Percentiles rank a stretch among this genome's conserved stretches.
Evolutionary conservation across 92 coral and sea anemone species (phyloP).

Genomic region (Pocillopora meandrina): DNA sequence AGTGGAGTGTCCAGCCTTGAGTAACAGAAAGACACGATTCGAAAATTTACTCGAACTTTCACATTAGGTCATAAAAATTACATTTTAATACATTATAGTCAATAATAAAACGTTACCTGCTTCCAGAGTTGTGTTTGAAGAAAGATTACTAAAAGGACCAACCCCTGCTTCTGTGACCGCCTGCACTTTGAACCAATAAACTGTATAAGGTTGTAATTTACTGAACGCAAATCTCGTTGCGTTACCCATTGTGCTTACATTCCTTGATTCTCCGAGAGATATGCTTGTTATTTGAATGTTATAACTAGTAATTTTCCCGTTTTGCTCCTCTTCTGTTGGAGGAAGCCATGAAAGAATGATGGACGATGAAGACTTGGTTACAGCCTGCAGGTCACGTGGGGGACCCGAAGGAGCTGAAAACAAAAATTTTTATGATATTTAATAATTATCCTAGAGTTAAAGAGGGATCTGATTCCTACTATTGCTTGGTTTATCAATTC

Average conservation of each 20-base stretch:
- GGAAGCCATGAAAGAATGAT: constrained; percentile 68
- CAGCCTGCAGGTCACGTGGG: constrained; percentile 57
- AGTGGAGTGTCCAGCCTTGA: no score
- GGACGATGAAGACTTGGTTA: constrained; percentile 56
- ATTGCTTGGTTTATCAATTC: no score
- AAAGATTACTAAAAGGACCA: constrained; percentile 64
- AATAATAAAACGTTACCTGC: constrained; percentile 48
- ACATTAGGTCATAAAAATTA: no score
- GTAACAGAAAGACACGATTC: no score
- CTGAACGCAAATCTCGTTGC: constrained; percentile 37
- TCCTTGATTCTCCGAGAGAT: neutral
- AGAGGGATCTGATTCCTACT: neutral
- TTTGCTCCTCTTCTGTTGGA: constrained; percentile 42
- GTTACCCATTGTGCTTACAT: constrained; percentile 27
- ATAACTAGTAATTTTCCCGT: constrained; percentile 65
- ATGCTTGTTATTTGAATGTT: neutral
- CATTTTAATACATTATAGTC: no score
- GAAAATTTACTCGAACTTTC: no score
- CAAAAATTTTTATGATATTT: neutral
- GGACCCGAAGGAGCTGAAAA: constrained; percentile 68
- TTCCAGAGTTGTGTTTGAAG: constrained; percentile 63
- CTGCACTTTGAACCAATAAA: constrained; percentile 61
- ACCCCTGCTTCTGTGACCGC: constrained; percentile 67
- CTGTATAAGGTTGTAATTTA: constrained; percentile 61
- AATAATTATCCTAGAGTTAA: neutral